Conservation (phyloP, 1,140 invertebrate species). For the Charaxes varanes region DNA sequence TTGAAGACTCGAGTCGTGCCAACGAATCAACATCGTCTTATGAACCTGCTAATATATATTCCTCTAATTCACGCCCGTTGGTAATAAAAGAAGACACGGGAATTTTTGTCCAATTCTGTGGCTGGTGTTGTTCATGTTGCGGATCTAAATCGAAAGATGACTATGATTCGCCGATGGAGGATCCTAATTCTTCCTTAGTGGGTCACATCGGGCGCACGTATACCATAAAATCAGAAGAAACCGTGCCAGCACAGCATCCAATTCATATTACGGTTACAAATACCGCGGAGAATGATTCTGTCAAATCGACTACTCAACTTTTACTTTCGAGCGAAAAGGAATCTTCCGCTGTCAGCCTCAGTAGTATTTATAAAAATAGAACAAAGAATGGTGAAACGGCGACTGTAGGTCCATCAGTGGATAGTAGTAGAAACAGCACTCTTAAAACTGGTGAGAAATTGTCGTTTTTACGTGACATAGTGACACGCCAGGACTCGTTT, state of each 20-base stretch:
- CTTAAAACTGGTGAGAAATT: conserved; percentile 59
- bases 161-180: conserved; percentile 31
- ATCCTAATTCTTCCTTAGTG: conserved; percentile 45
- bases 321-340: conserved; percentile 34
- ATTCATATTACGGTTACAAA: conserved; percentile 27
- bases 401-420: conserved; percentile 22
- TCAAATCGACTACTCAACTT: conserved; percentile 40
- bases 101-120: conserved; percentile 27
- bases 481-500: conserved; percentile 50
- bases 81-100: conserved; percentile 21
- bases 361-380: no score
- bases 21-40: conserved; percentile 20
- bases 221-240: conserved; percentile 31
- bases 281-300: conserved; percentile 36
- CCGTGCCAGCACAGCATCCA: conserved; percentile 9
- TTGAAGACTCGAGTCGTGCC: conserved; percentile 27
- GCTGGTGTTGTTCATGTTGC: conserved; percentile 39
- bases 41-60: conserved; percentile 49
- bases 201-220: conserved; percentile 44
- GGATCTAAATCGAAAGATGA: conserved; percentile 22
- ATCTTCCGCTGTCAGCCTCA: conserved; percentile 28
- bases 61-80: conserved; percentile 19
- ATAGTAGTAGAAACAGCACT: conserved; percentile 35
- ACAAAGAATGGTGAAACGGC: conserved; percentile 21
- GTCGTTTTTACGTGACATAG: conserved; percentile 54